Evolutionary conservation across 2,113 vertebrate species (phyloP), one percentile per base, ranked within the genome.

Genomic region (Casuarius casuarius): DNA sequence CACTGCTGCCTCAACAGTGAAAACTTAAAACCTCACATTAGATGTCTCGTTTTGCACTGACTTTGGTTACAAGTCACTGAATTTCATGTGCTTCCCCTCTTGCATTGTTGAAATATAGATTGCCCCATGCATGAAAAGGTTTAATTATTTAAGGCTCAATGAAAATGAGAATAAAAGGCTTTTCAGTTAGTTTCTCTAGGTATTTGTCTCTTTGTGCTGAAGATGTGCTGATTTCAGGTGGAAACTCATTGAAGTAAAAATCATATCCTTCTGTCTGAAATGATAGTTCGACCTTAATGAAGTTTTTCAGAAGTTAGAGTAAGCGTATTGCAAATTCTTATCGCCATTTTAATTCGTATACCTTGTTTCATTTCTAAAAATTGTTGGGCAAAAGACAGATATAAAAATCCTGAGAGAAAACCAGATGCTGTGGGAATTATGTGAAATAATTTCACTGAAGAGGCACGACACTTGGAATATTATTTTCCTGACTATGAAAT

Each of bases 41-140:
- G 82, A 44, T 65, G 26, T 2, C n/a, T 82, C 9, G 0, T 59
- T 94, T 82, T 94, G 81, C 58, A 81, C 35, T 61, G 48, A 82
- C 42, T 90, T 87, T 33, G 2, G 40, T 87, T 94, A 67, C 67
- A 82, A 76, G 54, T 94, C 67, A 21, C 31, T 70, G 74, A 75
- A 91, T 91, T 92, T 94, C 77, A 12, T 63, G 59, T 85, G 46
- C 54, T 94, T 94, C 89, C 49, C 71, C 67, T 42, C 70, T 87
- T 84, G 28, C 48, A 70, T 72, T 94, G 49, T 89, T 92, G 70
- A 94, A 79, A 92, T 92, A 87, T 19, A 81, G 83, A 35, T 61
- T 75, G 44, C 88, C 59, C 65, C 72, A 48, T 1, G 3, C 56
- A 72, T 71, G 71, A 61, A 48, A 93, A 91, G 48, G 65, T 51